Conservation (phyloP, 35 echinoderm and acorn worm species). For the Holothuria glaberrima region DNA sequence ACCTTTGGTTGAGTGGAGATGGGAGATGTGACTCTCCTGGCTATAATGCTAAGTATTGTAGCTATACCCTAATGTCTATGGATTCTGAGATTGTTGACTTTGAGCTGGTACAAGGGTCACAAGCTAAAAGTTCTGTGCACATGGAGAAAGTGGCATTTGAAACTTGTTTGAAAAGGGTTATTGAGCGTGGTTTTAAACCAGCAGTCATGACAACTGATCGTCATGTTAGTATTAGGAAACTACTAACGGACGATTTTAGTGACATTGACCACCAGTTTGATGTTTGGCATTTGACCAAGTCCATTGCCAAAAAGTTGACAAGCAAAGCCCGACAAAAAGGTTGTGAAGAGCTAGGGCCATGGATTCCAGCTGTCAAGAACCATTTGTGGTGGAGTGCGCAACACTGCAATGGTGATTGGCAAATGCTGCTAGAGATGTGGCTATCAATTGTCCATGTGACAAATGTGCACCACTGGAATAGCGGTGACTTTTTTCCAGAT, state of each 20-base stretch:
- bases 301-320: slow-evolving; percentile 31
- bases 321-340: slow-evolving; percentile 23
- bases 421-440: background rate
- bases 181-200: background rate
- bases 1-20: slow-evolving; percentile 41
- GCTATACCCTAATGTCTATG: slow-evolving; percentile 65
- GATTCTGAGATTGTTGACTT: slow-evolving; percentile 18
- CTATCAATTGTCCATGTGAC: slow-evolving; percentile 12
- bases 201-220: background rate
- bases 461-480: slow-evolving; percentile 32
- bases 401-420: slow-evolving; percentile 20
- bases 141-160: slow-evolving; percentile 46
- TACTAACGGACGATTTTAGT: slow-evolving; percentile 42
- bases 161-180: background rate
- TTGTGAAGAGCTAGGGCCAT: slow-evolving; percentile 41
- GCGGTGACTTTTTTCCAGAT: background rate
- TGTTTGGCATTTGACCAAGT: slow-evolving; percentile 54
- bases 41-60: slow-evolving; percentile 52
- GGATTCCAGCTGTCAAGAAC: slow-evolving; percentile 52
- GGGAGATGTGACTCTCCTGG: slow-evolving; percentile 64
- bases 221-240: slow-evolving; percentile 18
- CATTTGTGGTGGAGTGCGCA: slow-evolving; percentile 68
- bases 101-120: slow-evolving; percentile 25
- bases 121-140: slow-evolving; percentile 36
- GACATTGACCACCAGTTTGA: slow-evolving; percentile 55